phyloP scores from a whole-genome alignment of 1,140 invertebrate species.

The Tetramorium alpestre region DNA sequence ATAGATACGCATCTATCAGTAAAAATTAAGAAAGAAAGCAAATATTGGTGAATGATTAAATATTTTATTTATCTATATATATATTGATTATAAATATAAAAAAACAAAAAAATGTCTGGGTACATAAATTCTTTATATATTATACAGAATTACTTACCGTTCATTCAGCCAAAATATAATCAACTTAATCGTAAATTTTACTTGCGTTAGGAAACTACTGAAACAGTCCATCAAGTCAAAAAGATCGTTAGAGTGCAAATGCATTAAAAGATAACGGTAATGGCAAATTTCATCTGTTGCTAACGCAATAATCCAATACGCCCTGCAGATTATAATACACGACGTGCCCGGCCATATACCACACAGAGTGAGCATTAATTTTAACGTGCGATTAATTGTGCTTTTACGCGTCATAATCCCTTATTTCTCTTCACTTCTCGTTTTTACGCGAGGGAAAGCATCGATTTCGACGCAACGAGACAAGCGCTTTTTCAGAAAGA shows the following conservation, averaged over 20 bases:
- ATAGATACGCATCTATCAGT: not conserved
- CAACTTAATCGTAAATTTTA: constrained; percentile 29
- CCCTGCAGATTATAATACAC: constrained; percentile 32
- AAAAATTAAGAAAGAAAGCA: not conserved
- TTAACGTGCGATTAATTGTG: constrained; percentile 47
- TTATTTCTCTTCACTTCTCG: not conserved
- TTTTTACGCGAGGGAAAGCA: not conserved
- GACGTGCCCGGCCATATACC: constrained; percentile 35
- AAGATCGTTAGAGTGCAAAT: constrained; percentile 15
- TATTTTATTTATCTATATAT: not conserved
- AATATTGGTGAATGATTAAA: not conserved
- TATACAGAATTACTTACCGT: not conserved
- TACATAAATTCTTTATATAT: not conserved
- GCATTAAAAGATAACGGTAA: constrained; percentile 32
- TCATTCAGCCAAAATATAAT: constrained; percentile 49
- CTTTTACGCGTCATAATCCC: constrained; percentile 24
- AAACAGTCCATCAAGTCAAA: constrained; percentile 54
- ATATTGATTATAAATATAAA: not conserved
- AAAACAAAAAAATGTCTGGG: not conserved
- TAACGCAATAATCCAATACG: constrained; percentile 47
- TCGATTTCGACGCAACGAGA: not conserved
- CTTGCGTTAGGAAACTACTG: constrained; percentile 31
- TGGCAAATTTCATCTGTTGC: constrained; percentile 34
- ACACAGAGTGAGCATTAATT: constrained; percentile 34
- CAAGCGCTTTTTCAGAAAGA: not conserved